Evolutionary conservation across 2,888 invertebrate genomes (phyloP).

Genomic region (Formica aserva): DNA sequence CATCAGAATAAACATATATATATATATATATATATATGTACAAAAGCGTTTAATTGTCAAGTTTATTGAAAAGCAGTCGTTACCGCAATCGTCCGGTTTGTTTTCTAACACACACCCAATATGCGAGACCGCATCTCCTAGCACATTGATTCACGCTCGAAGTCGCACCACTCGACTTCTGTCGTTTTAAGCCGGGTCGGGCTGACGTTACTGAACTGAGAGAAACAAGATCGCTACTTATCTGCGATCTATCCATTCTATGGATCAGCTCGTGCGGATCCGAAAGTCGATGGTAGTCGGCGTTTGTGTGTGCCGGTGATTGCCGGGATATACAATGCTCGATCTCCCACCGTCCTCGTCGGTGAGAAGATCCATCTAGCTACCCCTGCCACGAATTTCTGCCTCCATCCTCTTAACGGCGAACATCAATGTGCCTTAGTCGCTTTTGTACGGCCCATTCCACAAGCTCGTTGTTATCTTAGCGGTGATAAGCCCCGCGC

Average conservation of each 20-base stretch:
- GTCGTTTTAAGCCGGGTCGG: conserved; percentile 48
- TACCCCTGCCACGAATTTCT: conserved; percentile 23
- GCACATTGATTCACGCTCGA: conserved; percentile 27
- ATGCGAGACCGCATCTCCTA: conserved; percentile 26
- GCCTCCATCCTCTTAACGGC: conserved; percentile 44
- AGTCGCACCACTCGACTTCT: conserved; percentile 48
- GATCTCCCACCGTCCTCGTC: conserved; percentile 37
- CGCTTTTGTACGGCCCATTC: conserved; percentile 61
- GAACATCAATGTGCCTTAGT: conserved; percentile 66
- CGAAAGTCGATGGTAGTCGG: conserved; percentile 47
- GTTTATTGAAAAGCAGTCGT: conserved; percentile 2
- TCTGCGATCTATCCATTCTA: conserved; percentile 72
- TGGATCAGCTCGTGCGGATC: conserved; percentile 66
- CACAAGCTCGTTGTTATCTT: conserved; percentile 38
- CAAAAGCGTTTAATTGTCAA: conserved; percentile 16
- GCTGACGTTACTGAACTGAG: conserved; percentile 17
- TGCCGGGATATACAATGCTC: conserved; percentile 58
- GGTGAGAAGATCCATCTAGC: conserved; percentile 56
- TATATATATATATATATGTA: neutral
- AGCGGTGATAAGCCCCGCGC: conserved; percentile 75
- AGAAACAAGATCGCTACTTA: conserved; percentile 66
- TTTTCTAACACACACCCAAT: conserved; percentile 1
- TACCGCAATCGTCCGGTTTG: neutral
- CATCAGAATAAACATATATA: neutral
- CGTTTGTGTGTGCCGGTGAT: conserved; percentile 41